phyloP scores from a whole-genome alignment of 2,888 invertebrate species.

The Penaeus monodon region DNA sequence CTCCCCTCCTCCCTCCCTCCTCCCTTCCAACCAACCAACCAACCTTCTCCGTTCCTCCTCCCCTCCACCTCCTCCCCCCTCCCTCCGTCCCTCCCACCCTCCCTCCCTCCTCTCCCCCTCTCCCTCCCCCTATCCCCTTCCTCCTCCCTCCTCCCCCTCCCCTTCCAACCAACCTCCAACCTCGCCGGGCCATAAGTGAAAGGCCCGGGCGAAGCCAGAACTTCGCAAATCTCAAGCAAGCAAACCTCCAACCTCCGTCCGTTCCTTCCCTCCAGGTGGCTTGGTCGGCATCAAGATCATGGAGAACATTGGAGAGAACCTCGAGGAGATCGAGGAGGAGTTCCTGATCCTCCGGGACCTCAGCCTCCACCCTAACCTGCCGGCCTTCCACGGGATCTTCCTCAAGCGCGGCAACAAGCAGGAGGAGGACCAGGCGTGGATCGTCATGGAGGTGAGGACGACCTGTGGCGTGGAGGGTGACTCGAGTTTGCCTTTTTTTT shows the following conservation, averaged over 20 bases:
- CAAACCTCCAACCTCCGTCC: no score
- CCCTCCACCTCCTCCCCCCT: neutral
- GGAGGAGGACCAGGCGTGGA: constrained; percentile 85
- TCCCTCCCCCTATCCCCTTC: neutral
- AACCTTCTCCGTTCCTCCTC: no score
- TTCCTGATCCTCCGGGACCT: constrained; percentile 81
- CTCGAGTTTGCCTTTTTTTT: neutral
- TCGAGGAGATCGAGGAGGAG: constrained; percentile 87
- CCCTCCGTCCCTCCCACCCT: neutral
- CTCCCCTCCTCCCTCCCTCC: no score
- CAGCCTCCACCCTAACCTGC: constrained; percentile 82
- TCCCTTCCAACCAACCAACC: no score
- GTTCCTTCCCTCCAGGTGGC: constrained; percentile 67
- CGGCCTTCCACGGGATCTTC: constrained; percentile 81
- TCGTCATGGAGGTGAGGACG: constrained; percentile 82
- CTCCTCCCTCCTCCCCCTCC: neutral
- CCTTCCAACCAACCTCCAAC: no score
- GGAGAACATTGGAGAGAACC: constrained; percentile 83
- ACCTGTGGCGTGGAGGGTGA: neutral
- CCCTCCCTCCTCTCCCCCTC: neutral
- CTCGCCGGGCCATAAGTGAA: no score
- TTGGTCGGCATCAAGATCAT: constrained; percentile 83
- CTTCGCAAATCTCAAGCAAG: no score
- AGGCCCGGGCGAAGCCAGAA: no score
- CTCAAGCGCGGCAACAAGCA: constrained; percentile 75